phyloP scores from a whole-genome alignment of 2,888 invertebrate species.

The Lottia scabra region DNA sequence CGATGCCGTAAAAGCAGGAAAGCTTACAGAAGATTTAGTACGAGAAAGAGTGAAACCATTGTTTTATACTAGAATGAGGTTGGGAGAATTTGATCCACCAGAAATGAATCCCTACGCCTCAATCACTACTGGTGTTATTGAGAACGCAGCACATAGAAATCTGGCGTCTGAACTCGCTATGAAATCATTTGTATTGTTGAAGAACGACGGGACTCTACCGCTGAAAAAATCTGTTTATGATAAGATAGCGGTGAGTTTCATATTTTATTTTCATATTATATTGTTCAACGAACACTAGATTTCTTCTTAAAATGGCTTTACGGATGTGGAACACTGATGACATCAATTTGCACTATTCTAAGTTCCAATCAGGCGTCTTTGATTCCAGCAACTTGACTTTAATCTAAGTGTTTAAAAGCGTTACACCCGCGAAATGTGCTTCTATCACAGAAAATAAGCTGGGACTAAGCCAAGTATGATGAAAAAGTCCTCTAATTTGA shows the following conservation, averaged over 20 bases:
- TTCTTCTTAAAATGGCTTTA: too few species aligned
- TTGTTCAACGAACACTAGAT: too few species aligned
- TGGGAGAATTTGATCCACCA: conserved; percentile 58
- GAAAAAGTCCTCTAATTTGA: too few species aligned
- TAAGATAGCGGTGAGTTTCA: conserved; percentile 26
- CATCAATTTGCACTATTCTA: too few species aligned
- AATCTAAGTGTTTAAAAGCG: too few species aligned
- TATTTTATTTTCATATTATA: background rate
- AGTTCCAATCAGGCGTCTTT: too few species aligned
- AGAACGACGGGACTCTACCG: conserved; percentile 39
- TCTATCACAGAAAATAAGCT: too few species aligned
- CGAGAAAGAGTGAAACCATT: conserved; percentile 46
- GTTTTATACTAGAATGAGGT: conserved; percentile 55
- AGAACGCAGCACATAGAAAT: conserved; percentile 38
- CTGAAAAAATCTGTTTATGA: conserved; percentile 13
- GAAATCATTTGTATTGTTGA: conserved; percentile 54
- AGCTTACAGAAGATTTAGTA: conserved; percentile 37
- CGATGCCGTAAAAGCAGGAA: conserved; percentile 42
- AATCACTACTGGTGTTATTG: conserved; percentile 37
- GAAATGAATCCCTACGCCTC: conserved; percentile 55
- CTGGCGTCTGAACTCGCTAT: conserved; percentile 47
- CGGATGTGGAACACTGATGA: too few species aligned
- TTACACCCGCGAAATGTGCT: too few species aligned
- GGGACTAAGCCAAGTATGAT: too few species aligned
- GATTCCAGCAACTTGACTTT: too few species aligned